These are phyloP conservation scores for Neoarius graeffei DNA, from an alignment of 2,113 vertebrate genomes.

Conservation along the genomic window DNA sequence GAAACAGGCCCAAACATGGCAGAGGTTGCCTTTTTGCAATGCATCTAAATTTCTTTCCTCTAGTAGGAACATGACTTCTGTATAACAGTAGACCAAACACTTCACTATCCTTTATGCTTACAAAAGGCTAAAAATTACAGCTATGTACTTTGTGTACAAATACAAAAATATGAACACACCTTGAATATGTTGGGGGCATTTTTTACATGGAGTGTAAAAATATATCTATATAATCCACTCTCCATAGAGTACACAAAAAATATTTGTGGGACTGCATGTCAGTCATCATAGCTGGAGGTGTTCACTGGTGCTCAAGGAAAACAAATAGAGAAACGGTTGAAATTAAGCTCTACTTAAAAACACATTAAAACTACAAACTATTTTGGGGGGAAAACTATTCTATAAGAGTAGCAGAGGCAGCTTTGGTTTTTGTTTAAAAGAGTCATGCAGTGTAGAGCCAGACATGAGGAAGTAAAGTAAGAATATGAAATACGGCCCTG, in stretches of 20 bases:
- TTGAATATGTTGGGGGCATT: background rate
- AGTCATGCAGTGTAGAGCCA: constrained; percentile 79
- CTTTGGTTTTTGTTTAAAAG: constrained; percentile 71
- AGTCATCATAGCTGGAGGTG: background rate
- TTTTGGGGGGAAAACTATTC: background rate
- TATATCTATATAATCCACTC: background rate
- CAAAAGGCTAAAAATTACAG: background rate
- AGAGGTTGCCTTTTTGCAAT: constrained; percentile 7
- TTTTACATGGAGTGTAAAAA: background rate
- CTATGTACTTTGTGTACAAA: background rate
- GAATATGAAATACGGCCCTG: constrained; percentile 85
- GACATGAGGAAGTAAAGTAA: constrained; percentile 68
- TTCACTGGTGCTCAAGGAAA: background rate
- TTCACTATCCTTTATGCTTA: background rate
- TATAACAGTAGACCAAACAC: background rate
- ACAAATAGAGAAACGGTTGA: background rate
- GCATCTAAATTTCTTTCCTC: background rate
- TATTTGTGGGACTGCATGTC: background rate
- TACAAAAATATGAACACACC: background rate
- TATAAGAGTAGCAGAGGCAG: constrained; percentile 58
- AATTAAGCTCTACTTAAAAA: constrained; percentile 4
- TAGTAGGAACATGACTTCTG: background rate
- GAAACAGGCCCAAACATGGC: background rate
- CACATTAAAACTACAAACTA: constrained; percentile 2
- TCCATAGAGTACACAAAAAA: background rate